Evolutionary conservation across 2,888 invertebrate genomes (phyloP).

Genomic region (Lasiommata megera): DNA sequence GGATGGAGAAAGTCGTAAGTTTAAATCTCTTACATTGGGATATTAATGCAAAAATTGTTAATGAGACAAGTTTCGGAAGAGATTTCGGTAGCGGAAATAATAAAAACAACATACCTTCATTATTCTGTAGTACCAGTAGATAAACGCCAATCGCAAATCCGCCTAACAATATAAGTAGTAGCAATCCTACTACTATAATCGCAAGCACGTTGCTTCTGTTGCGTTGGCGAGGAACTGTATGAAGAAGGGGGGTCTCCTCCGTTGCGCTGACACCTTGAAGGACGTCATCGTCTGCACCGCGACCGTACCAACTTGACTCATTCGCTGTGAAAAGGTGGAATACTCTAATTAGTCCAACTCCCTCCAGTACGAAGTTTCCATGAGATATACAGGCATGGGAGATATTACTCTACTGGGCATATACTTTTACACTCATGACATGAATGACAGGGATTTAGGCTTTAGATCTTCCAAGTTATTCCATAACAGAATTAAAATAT

Average conservation of each 20-base stretch:
- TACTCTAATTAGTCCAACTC: neutral
- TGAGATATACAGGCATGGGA: too few species aligned
- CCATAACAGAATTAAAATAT: too few species aligned
- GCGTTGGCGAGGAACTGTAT: neutral
- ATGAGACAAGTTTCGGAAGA: too few species aligned
- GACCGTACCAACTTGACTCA: neutral
- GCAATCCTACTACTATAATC: neutral
- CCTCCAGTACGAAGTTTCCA: too few species aligned
- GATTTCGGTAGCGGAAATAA: neutral
- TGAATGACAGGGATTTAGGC: too few species aligned
- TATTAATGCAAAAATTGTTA: neutral
- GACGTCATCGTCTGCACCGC: neutral
- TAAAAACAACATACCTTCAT: slow-evolving; percentile 47
- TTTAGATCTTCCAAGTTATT: too few species aligned
- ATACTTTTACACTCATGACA: too few species aligned
- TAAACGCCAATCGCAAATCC: slow-evolving; percentile 64
- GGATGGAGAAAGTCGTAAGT: too few species aligned
- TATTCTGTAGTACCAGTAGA: slow-evolving; percentile 56
- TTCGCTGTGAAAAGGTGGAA: neutral
- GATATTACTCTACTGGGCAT: too few species aligned
- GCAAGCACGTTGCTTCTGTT: neutral
- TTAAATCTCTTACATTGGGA: too few species aligned
- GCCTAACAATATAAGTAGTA: slow-evolving; percentile 40
- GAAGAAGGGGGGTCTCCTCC: slow-evolving; percentile 23
- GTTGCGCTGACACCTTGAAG: slow-evolving; percentile 45